phyloP scores from a whole-genome alignment of 2,888 invertebrate genomes.

The Clivina fossor region DNA sequence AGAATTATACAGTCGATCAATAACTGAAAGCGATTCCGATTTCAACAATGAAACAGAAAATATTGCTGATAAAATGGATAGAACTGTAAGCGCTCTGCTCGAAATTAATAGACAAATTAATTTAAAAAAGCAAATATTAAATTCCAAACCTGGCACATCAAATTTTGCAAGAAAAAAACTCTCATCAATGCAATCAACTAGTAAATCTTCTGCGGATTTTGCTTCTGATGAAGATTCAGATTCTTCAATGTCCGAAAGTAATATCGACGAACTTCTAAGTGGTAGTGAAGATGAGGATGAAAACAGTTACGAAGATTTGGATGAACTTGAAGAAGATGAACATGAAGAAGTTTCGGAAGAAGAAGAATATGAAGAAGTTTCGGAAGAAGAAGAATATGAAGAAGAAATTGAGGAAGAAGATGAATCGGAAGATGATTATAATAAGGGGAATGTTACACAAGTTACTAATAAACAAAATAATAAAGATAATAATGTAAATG shows the following conservation, averaged over 20 bases:
- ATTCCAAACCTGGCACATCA: not conserved
- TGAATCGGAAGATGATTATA: constrained; percentile 52
- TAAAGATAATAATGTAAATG: constrained; percentile 14
- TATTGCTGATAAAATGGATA: constrained; percentile 42
- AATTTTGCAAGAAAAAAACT: no score
- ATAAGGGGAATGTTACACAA: constrained; percentile 41
- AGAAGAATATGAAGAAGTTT: constrained; percentile 52
- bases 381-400: constrained; percentile 49
- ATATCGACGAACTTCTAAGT: constrained; percentile 51
- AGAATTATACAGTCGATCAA: constrained; percentile 23
- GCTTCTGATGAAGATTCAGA: constrained; percentile 46
- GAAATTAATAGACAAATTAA: constrained; percentile 34
- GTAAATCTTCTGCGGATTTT: constrained; percentile 8
- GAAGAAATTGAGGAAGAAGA: constrained; percentile 57
- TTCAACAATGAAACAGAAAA: constrained; percentile 36
- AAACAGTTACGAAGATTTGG: constrained; percentile 46
- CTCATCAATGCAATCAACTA: constrained; percentile 14
- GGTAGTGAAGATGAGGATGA: constrained; percentile 46
- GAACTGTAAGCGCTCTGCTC: constrained; percentile 41
- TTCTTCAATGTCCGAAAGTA: constrained; percentile 53
- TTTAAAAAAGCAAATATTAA: constrained; percentile 4
- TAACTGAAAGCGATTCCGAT: constrained; percentile 15
- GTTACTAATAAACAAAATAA: constrained; percentile 30
- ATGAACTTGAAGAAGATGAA: constrained; percentile 51
- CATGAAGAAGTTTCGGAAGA: constrained; percentile 49